Conservation (phyloP, 2,113 vertebrate species). For the Dascyllus trimaculatus region DNA sequence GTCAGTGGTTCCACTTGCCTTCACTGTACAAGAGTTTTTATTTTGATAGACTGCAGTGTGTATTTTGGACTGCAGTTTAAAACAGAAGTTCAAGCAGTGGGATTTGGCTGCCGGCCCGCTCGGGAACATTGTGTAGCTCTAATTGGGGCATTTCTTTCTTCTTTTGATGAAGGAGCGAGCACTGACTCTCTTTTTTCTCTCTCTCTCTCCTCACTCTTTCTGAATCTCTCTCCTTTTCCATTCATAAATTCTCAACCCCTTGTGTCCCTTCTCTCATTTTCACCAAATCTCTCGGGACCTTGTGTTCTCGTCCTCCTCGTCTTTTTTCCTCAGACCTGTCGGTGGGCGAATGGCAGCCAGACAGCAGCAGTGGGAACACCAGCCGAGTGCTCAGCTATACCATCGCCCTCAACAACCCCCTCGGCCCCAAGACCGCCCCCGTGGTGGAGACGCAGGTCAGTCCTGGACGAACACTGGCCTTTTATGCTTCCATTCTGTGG, state of each 20-base stretch:
- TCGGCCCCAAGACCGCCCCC: conserved; percentile 91
- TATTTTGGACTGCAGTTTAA: no score
- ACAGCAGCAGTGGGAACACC: conserved; percentile 87
- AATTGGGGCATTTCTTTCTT: conserved; percentile 62
- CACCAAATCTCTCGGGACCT: no score
- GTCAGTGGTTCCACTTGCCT: no score
- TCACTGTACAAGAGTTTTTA: no score
- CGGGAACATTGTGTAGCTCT: conserved; percentile 57
- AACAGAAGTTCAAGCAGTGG: no score
- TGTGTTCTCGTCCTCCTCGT: no score
- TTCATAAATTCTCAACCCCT: conserved; percentile 8
- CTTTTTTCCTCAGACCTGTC: conserved; percentile 84
- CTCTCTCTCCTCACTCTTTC: not conserved
- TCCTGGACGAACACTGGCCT: not conserved
- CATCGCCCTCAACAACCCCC: conserved; percentile 92
- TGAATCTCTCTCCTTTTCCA: not conserved
- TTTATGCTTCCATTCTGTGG: not conserved
- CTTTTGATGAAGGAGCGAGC: no score
- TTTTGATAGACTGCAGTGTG: no score
- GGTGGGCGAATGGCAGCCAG: conserved; percentile 89
- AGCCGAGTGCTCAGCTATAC: conserved; percentile 91
- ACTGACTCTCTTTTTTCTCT: not conserved
- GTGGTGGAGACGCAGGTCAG: conserved; percentile 93
- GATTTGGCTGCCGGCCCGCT: not conserved
- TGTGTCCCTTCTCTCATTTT: not conserved